Evolutionary conservation across 2,113 vertebrate genomes (phyloP).

Genomic region (Elephas maximus): DNA sequence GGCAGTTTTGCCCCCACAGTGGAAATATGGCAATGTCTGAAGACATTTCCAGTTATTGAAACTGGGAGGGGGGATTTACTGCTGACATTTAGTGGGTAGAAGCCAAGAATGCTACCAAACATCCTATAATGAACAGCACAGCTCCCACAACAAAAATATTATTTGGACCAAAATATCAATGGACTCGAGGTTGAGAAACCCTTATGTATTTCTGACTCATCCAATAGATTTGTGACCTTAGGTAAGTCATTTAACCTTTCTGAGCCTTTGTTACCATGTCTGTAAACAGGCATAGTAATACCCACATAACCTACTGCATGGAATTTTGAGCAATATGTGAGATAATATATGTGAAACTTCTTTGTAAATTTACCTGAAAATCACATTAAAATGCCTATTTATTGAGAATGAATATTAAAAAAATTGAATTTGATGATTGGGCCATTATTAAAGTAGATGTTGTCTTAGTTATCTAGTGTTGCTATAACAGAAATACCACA

Average conservation of each 20-base stretch:
- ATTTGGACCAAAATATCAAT: not conserved
- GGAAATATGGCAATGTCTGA: not conserved
- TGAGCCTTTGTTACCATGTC: not conserved
- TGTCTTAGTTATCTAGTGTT: no score
- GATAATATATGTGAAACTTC: not conserved
- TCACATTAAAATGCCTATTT: conserved; percentile 4
- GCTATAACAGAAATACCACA: no score
- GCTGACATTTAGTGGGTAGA: not conserved
- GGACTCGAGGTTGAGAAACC: not conserved
- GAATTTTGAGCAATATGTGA: not conserved
- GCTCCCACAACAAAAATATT: not conserved
- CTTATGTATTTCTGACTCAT: not conserved
- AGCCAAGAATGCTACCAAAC: not conserved
- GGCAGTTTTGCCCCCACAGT: not conserved
- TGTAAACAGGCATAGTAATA: not conserved
- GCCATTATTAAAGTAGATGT: not conserved
- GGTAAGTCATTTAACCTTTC: no score
- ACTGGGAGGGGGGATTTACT: not conserved
- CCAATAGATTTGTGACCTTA: not conserved
- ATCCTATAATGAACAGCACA: not conserved
- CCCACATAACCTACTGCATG: not conserved
- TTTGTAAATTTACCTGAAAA: not conserved
- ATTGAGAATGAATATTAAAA: not conserved
- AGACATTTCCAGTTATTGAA: not conserved
- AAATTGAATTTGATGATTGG: not conserved